Conservation (phyloP, 2,797 vertebrate species). For the Enteromius unitaeniatus region DNA sequence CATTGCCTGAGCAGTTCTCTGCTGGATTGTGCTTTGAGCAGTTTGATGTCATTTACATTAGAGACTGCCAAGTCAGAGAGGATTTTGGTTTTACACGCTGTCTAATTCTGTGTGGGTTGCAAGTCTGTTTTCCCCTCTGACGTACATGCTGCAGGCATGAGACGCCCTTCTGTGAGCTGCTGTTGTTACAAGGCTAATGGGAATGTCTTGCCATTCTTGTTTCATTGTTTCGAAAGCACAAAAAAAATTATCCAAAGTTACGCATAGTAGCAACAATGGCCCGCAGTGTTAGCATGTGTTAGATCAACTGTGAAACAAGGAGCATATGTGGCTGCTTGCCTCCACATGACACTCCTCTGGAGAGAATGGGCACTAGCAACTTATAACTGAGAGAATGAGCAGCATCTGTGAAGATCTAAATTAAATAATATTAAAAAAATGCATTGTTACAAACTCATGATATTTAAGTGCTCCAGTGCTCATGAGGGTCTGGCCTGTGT, state of each 20-base stretch:
- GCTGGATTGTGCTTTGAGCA: conserved; percentile 38
- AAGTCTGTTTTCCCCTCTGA: conserved; percentile 39
- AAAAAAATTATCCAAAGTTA: conserved; percentile 6
- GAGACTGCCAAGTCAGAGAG: conserved; percentile 46
- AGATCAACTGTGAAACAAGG: conserved; percentile 24
- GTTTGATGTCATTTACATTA: conserved; percentile 50
- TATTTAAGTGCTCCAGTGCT: background rate
- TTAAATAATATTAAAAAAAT: background rate
- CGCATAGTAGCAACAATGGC: background rate
- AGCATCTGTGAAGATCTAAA: background rate
- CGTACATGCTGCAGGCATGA: conserved; percentile 30
- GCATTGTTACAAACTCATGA: background rate
- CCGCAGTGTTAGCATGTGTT: conserved; percentile 9
- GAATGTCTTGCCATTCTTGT: conserved; percentile 35
- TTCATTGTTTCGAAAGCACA: conserved; percentile 22
- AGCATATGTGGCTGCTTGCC: conserved; percentile 25
- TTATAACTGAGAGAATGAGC: background rate
- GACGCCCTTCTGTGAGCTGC: conserved; percentile 28
- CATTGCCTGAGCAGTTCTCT: background rate
- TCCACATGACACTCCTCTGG: background rate
- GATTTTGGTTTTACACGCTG: conserved; percentile 43
- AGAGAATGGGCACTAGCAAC: background rate
- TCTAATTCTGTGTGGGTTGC: conserved; percentile 40
- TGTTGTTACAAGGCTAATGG: conserved; percentile 36
- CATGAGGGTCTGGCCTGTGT: background rate